Base-by-base conservation (phyloP, 2,797 vertebrate species). In the Holocentrus rufus region DNA sequence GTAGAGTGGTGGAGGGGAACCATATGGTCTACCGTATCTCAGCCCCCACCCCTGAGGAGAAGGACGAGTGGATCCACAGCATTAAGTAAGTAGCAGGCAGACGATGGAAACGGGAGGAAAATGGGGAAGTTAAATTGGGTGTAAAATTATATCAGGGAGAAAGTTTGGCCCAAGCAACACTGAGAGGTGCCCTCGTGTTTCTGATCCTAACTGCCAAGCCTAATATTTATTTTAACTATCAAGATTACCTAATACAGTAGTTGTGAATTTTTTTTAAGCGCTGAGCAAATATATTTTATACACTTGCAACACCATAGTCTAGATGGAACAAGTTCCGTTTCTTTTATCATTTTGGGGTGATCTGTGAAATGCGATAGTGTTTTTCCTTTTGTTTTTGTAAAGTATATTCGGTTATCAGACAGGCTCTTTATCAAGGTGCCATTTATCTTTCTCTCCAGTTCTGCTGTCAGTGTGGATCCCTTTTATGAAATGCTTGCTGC, bases 401-500 rank as follows among this genome's bases (percentile, higher is more conserved):
- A 7, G 8, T 2, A 39, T 39, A 13, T 39, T 39, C 36, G 8
- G 1, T 17, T 5, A 17, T 46, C 15, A 46, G 44, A 46, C 15
- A 17, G 44, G 15, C 44, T 5, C 15, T 15, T 17, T 46, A 46
- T 13, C 4, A 17, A 46, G 15, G 47, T 22, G 7, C 7, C 5
- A 22, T 6, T 18, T 79, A n/a, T 72, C 56, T 52, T 2, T 72
- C 31, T 42, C 2, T 67, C 15, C 89, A 97, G 96, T 80, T 96
- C 96, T 5, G 96, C 96, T 0, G 96, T 97, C 81, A 98, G 96
- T 0, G 96, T 97, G 82, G 96, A 98, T 85, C 96, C 96, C 27
- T 98, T 98, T 93, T 98, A 98, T 3, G 96, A 98, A 91, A 98
- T 98, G 97, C 91, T 98, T 15, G 96, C 96, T 0, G 96, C 96